Evolutionary conservation across 2,113 vertebrate species (phyloP).

Genomic region (Budorcas taxicolor): DNA sequence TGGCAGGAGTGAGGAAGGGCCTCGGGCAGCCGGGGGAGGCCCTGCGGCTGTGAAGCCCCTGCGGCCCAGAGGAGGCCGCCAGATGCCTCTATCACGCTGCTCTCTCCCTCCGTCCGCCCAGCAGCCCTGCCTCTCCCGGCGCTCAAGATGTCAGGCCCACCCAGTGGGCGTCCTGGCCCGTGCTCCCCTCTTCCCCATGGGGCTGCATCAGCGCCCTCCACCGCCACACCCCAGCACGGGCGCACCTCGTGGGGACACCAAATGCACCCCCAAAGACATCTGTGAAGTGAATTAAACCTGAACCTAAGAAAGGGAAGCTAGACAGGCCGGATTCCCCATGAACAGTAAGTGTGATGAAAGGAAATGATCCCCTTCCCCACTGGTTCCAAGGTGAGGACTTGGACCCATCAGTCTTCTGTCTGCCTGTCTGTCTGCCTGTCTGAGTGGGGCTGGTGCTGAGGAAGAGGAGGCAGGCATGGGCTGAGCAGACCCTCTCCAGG

Average conservation of each 20-base stretch:
- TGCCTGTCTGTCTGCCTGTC: background rate
- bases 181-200: rapidly evolving
- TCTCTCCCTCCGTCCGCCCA: rapidly evolving
- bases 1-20: too few species aligned
- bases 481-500: background rate
- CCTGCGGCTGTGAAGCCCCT: background rate
- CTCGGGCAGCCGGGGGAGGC: rapidly evolving
- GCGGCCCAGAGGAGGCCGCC: background rate
- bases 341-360: background rate
- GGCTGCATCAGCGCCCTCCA: rapidly evolving
- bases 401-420: background rate
- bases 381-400: background rate
- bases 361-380: too few species aligned
- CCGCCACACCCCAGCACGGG: background rate
- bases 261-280: rapidly evolving
- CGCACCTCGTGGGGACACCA: rapidly evolving
- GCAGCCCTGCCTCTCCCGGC: background rate
- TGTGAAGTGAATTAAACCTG: background rate
- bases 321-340: background rate
- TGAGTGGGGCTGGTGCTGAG: background rate
- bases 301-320: background rate
- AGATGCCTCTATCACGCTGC: background rate
- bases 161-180: rapidly evolving
- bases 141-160: background rate
- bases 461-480: background rate